A percentile compares a stretch with the other conserved stretches of the same genome.
Conservation (phyloP, 2,888 invertebrate genomes). For the Empis stercorea region DNA sequence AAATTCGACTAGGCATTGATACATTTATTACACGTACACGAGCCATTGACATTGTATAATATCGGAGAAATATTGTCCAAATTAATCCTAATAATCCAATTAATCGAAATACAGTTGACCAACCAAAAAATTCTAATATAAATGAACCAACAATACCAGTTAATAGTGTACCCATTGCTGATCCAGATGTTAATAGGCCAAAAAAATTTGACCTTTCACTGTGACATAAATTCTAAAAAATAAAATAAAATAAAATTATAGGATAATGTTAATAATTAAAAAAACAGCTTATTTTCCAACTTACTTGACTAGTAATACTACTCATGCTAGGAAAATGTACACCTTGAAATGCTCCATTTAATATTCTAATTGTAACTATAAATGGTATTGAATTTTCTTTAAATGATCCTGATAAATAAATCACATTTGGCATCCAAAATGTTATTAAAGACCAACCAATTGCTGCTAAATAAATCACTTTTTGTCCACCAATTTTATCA, state of each 20-base stretch:
- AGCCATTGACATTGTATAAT: conserved; percentile 37
- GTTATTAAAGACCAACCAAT: conserved; percentile 44
- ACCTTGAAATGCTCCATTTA: conserved; percentile 53
- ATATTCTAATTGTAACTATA: conserved; percentile 44
- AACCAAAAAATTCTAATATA: conserved; percentile 48
- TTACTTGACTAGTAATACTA: conserved; percentile 46
- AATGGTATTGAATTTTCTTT: conserved; percentile 39
- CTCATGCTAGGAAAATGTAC: conserved; percentile 59
- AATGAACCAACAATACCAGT: conserved; percentile 55
- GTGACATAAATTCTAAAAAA: conserved; percentile 41
- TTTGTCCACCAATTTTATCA: conserved; percentile 50
- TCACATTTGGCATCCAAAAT: conserved; percentile 43
- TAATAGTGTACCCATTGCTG: conserved; percentile 47
- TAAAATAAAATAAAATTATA: too few species aligned
- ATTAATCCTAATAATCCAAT: conserved; percentile 45
- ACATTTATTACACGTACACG: conserved; percentile 34
- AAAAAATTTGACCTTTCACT: conserved; percentile 53
- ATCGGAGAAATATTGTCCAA: conserved; percentile 45
- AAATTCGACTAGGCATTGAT: conserved; percentile 28
- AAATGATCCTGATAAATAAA: conserved; percentile 31
- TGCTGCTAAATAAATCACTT: conserved; percentile 47
- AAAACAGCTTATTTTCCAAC: conserved; percentile 8
- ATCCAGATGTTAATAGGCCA: conserved; percentile 50
- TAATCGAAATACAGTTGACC: conserved; percentile 50
- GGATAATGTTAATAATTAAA: too few species aligned